Percentiles rank a stretch among this genome's conserved stretches.
phyloP scores from a whole-genome alignment of 1,140 invertebrate genomes.

The Euwallacea fornicatus region DNA sequence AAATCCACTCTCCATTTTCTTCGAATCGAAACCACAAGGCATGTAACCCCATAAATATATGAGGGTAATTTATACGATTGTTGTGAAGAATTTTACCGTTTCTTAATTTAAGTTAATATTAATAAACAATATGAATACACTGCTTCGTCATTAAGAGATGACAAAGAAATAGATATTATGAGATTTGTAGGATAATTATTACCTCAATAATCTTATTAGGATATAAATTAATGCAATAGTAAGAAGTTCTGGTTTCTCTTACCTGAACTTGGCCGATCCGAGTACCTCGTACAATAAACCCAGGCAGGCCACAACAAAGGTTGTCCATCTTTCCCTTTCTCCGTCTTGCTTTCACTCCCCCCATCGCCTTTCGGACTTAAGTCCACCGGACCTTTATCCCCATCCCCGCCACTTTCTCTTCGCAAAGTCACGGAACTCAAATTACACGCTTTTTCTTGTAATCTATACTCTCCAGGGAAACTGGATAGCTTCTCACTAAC shows the following conservation, averaged over 20 bases:
- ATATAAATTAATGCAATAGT: too few relatives aligned
- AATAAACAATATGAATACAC: too few relatives aligned
- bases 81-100: too few relatives aligned
- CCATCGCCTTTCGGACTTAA: conserved; percentile 45
- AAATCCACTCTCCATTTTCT: too few relatives aligned
- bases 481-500: conserved; percentile 14
- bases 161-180: too few relatives aligned
- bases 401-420: conserved; percentile 18
- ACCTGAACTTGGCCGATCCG: conserved; percentile 95
- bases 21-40: too few relatives aligned
- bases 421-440: not conserved
- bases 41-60: too few relatives aligned
- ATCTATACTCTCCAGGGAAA: conserved; percentile 27
- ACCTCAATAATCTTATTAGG: too few relatives aligned
- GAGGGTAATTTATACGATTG: too few relatives aligned
- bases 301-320: conserved; percentile 77
- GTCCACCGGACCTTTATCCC: conserved; percentile 46
- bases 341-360: conserved; percentile 14
- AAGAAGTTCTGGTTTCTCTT: conserved; percentile 49
- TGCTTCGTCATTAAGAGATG: too few relatives aligned
- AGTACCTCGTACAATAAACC: conserved; percentile 97
- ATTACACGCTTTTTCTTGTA: conserved; percentile 24
- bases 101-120: too few relatives aligned
- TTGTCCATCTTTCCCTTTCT: conserved; percentile 44
- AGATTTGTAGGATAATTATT: too few relatives aligned